These are phyloP conservation scores for Miltochrista miniata DNA, from an alignment of 2,888 invertebrate species.

Conservation along the genomic window DNA sequence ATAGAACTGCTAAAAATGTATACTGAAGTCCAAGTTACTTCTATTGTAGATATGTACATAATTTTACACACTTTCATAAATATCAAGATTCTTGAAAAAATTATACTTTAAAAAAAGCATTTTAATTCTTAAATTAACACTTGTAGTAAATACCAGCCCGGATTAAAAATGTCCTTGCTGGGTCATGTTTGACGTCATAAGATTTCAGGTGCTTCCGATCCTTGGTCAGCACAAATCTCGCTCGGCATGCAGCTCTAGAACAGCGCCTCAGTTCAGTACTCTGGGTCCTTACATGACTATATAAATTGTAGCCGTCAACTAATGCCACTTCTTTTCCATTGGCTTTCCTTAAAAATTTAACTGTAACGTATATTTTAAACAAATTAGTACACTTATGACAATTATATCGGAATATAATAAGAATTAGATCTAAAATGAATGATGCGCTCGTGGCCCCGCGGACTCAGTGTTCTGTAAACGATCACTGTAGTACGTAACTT, in stretches of 20 bases:
- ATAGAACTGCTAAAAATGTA: no score
- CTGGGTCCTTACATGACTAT: background rate
- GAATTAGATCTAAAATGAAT: no score
- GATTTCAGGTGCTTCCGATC: conserved; percentile 1
- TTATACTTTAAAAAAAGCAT: no score
- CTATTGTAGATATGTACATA: no score
- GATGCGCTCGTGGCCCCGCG: no score
- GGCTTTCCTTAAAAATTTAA: conserved; percentile 1
- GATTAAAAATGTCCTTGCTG: background rate
- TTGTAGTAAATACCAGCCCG: conserved; percentile 1
- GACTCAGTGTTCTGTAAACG: no score
- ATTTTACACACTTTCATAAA: no score
- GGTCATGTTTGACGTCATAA: background rate
- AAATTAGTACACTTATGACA: no score
- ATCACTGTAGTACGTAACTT: no score
- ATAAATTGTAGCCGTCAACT: conserved; percentile 2
- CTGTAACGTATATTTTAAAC: conserved; percentile 3
- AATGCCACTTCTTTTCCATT: conserved; percentile 5
- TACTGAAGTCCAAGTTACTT: no score
- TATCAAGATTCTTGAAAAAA: no score
- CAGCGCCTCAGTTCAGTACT: conserved; percentile 2
- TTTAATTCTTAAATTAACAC: background rate
- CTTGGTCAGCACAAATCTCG: conserved; percentile 14
- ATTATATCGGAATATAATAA: no score
- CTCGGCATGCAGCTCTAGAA: conserved; percentile 14